Evolutionary conservation across 2,113 vertebrate genomes (phyloP).

Genomic region (Micronycteris hirsuta): DNA sequence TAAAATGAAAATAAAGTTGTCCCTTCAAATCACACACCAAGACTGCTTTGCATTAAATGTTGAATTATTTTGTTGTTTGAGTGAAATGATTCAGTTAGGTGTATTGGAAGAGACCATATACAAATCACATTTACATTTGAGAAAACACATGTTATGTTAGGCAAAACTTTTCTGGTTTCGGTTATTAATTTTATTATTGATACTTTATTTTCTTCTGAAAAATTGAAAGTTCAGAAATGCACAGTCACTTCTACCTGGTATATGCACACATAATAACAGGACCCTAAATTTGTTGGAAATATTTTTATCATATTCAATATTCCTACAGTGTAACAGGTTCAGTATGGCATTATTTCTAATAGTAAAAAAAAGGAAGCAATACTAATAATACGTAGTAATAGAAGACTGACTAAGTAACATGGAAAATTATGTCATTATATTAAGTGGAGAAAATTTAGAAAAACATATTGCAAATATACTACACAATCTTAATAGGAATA

Average conservation of each 20-base stretch:
- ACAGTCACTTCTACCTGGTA: not conserved
- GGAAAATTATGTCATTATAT: not conserved
- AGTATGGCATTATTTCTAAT: not conserved
- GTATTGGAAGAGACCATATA: not conserved
- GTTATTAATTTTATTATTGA: not conserved
- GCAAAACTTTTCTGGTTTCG: not conserved
- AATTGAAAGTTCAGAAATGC: not conserved
- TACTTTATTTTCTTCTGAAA: not conserved
- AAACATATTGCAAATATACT: not conserved
- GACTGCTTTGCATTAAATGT: not conserved
- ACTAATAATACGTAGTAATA: not conserved
- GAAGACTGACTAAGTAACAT: not conserved
- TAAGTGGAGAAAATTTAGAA: not conserved
- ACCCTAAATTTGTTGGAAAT: not conserved
- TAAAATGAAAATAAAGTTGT: conserved; percentile 11
- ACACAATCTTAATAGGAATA: not conserved
- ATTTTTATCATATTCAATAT: not conserved
- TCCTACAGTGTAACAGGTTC: not conserved
- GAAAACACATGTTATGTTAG: not conserved
- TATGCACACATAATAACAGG: not conserved
- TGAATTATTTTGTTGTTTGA: not conserved
- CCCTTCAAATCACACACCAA: not conserved
- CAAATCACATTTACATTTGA: not conserved
- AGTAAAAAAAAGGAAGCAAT: not conserved
- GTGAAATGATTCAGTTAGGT: not conserved